Percentiles rank a stretch among this genome's conserved stretches.
Evolutionary conservation across 2,888 invertebrate species (phyloP).

Genomic region (Myathropa florea): DNA sequence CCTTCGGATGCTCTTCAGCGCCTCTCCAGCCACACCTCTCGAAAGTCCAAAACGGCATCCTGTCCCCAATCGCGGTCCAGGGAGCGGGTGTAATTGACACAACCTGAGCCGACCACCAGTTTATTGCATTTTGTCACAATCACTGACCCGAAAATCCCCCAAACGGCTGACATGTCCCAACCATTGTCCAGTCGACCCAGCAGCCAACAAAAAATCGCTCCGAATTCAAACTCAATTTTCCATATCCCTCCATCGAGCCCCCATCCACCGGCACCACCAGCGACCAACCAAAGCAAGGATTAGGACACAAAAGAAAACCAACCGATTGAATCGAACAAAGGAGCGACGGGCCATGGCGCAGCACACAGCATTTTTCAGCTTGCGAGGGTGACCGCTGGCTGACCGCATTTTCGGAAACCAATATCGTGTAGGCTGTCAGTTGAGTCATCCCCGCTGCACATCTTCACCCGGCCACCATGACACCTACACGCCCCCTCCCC

Average conservation of each 20-base stretch:
- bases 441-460: constrained; percentile 16
- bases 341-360: constrained; percentile 36
- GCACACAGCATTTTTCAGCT: constrained; percentile 24
- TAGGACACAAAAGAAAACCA: background rate
- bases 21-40: too few relatives aligned
- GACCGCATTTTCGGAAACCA: constrained; percentile 65
- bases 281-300: background rate
- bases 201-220: constrained; percentile 30
- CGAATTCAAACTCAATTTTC: constrained; percentile 61
- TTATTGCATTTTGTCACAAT: constrained; percentile 65
- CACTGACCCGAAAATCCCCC: constrained; percentile 60
- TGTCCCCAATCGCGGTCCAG: too few relatives aligned
- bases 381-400: background rate
- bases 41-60: too few relatives aligned
- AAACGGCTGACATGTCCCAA: constrained; percentile 34
- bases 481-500: too few relatives aligned
- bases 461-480: background rate
- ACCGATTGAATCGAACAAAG: constrained; percentile 42
- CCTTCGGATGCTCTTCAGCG: too few relatives aligned
- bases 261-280: background rate
- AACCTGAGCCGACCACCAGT: constrained; percentile 35
- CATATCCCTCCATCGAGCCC: constrained; percentile 24
- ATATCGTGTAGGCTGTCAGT: constrained; percentile 61
- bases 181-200: constrained; percentile 33
- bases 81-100: constrained; percentile 58